Base-by-base conservation (phyloP, 2,888 invertebrate genomes). In the Epistrophella euchroma region DNA sequence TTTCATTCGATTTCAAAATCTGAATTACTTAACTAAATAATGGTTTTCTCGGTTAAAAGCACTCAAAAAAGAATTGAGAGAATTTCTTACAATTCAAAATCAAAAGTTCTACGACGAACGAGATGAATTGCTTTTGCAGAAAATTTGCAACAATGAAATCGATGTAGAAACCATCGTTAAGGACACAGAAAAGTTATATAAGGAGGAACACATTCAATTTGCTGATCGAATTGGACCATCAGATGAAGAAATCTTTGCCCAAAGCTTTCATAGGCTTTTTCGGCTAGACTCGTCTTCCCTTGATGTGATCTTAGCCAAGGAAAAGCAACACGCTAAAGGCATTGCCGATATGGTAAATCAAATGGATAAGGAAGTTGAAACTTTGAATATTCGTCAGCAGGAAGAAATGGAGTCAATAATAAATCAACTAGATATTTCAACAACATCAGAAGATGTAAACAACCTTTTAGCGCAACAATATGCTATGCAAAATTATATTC, bases 321-420 rank as follows among this genome's bases (percentile, higher is more conserved):
- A 98, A 92, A 96, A 97, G 90, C 95, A 96, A 15, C 97, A 97
- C 91, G 97, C 98, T 0, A 95, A 96, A 90, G 95, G 96, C 47
- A 96, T 98, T 19, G 94, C 95, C 72, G 95, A 95, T 89, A 95
- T 96, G 90, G 94, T 95, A 58, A 93, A 95, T 81, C 95, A 95
- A 88, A 95, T 97, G 90, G 96, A 97, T 90, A 94, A 94, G 40
- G 95, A 96, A 90, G 95, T 97, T 25, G 93, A 94, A 82, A 93
- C 94, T 68, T 92, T 97, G 5, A 96, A 96, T 37, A 94, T 95
- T 88, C 96, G 96, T 71, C 97, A 98, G 93, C 96, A 96, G 50
- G 94, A 96, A 89, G 98, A 98, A 93, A 98, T 98, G 97, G 96
- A 97, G 88, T 94, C 95, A 50, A 97, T 97, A 71, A 95, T 98